Conservation (phyloP, 2,797 vertebrate species). For the Avahi laniger region DNA sequence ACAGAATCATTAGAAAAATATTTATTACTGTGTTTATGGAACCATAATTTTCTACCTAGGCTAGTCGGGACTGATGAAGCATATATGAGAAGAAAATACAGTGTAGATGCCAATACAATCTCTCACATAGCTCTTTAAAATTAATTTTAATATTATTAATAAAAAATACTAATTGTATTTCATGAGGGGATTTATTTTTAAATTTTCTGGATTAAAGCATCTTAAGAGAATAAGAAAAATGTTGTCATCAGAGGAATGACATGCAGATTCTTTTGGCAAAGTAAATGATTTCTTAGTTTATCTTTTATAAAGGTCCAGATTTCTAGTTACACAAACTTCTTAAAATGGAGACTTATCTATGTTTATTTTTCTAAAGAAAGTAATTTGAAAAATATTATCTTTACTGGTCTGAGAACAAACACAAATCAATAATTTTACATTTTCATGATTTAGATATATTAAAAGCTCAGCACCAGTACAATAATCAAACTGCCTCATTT, state of each 20-base stretch:
- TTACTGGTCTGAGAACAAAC: not conserved
- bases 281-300: not conserved
- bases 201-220: not conserved
- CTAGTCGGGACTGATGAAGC: not conserved
- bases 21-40: not conserved
- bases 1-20: not conserved
- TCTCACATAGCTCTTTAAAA: not conserved
- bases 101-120: not conserved
- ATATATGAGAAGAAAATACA: not conserved
- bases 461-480: not conserved
- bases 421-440: not conserved
- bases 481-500: constrained; percentile 21
- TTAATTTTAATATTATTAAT: not conserved
- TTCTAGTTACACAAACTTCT: not conserved
- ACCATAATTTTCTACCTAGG: not conserved
- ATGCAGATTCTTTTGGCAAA: not conserved
- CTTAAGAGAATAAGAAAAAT: not conserved
- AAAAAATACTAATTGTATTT: not conserved
- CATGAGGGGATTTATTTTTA: not conserved
- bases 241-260: not conserved
- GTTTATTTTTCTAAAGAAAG: not conserved
- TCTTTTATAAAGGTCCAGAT: not conserved
- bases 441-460: not conserved
- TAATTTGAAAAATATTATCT: not conserved
- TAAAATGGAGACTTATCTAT: not conserved